phyloP scores from a whole-genome alignment of 2,888 invertebrate species.

The Xylophagus ater region DNA sequence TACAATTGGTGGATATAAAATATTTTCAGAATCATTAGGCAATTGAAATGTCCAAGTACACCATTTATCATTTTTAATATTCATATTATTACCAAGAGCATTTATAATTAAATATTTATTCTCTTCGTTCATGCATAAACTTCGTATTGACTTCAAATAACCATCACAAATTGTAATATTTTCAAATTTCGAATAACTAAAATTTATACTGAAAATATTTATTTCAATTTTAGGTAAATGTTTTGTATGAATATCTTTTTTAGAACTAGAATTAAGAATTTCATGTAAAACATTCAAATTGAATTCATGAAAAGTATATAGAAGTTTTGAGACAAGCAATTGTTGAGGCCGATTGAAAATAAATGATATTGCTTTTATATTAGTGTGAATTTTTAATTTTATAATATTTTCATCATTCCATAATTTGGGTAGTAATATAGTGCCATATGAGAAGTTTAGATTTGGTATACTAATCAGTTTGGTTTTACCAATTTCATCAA shows the following conservation, averaged over 20 bases:
- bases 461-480: not conserved
- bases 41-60: conserved; percentile 7
- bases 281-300: conserved; percentile 1
- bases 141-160: not conserved
- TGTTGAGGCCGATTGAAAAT: conserved; percentile 12
- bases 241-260: not conserved
- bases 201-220: not conserved
- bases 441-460: not conserved
- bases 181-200: conserved; percentile 1
- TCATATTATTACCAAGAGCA: conserved; percentile 5
- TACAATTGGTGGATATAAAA: conserved; percentile 40
- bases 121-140: not conserved
- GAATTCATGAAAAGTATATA: not conserved
- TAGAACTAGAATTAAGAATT: conserved; percentile 5
- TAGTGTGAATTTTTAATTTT: conserved; percentile 3
- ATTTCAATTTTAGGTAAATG: not conserved
- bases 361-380: conserved; percentile 2
- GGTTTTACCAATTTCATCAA: conserved; percentile 9
- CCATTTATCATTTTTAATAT: not conserved
- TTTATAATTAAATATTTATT: conserved; percentile 3
- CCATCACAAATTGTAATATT: not conserved
- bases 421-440: conserved; percentile 5
- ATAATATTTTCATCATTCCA: conserved; percentile 12
- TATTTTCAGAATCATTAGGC: conserved; percentile 2
- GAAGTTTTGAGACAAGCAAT: not conserved